Percentiles rank a stretch among this genome's conserved stretches.
phyloP scores from a whole-genome alignment of 2,797 vertebrate genomes.

The Betta splendens region DNA sequence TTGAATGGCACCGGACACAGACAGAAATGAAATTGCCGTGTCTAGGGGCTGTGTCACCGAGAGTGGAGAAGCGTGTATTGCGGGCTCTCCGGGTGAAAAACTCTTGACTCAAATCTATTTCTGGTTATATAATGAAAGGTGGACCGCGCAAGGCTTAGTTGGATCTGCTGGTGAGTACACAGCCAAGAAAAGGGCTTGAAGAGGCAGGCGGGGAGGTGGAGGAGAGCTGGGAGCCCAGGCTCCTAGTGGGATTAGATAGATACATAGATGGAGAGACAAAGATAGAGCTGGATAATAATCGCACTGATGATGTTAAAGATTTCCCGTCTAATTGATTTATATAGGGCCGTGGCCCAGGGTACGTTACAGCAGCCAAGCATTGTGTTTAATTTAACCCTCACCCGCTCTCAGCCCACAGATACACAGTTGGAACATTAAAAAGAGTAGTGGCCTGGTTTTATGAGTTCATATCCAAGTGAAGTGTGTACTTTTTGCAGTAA shows the following conservation, averaged over 20 bases:
- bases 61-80: constrained; percentile 63
- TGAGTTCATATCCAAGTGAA: no score
- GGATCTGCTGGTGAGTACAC: constrained; percentile 49
- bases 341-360: constrained; percentile 2
- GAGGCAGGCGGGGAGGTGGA: constrained; percentile 10
- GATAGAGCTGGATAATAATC: constrained; percentile 14
- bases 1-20: constrained; percentile 55
- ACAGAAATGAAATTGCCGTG: constrained; percentile 63
- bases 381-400: not conserved
- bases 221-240: not conserved
- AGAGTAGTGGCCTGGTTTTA: no score
- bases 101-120: constrained; percentile 70
- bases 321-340: constrained; percentile 17
- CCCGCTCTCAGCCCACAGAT: no score
- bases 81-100: constrained; percentile 52
- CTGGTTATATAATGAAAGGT: constrained; percentile 71
- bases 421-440: no score
- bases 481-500: no score
- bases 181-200: constrained; percentile 26
- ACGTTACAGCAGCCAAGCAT: not conserved
- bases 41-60: constrained; percentile 58
- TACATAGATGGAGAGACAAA: not conserved
- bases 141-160: constrained; percentile 56
- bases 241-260: not conserved
- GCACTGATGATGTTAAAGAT: constrained; percentile 21